phyloP scores from a whole-genome alignment of 1,140 invertebrate genomes.

The Brachionus koreanus region DNA sequence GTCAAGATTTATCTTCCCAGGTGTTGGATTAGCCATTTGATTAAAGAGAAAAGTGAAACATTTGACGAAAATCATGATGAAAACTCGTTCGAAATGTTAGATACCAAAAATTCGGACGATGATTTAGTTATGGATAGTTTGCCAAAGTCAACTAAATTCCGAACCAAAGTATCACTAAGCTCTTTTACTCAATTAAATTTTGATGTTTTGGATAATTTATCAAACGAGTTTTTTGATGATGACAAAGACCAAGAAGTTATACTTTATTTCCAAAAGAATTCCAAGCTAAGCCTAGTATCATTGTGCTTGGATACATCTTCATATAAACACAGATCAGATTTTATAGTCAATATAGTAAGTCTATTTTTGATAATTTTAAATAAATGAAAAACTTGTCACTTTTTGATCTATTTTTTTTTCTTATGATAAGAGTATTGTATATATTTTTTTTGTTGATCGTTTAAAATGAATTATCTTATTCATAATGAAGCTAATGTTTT shows the following conservation, averaged over 20 bases:
- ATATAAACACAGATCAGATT: background rate
- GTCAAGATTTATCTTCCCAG: background rate
- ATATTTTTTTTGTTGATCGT: background rate
- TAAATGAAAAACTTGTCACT: background rate
- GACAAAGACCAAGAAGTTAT: background rate
- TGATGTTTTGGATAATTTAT: background rate
- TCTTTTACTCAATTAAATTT: background rate
- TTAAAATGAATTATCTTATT: background rate
- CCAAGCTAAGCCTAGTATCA: background rate
- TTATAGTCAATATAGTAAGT: constrained; percentile 13
- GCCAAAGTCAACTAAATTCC: constrained; percentile 4
- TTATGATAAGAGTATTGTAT: background rate
- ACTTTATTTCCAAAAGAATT: constrained; percentile 30
- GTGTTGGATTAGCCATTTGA: background rate
- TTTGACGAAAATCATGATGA: background rate
- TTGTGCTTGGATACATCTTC: background rate
- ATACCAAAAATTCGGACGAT: background rate
- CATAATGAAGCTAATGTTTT: background rate
- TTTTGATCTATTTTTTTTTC: background rate
- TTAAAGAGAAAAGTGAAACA: background rate
- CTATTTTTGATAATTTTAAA: background rate
- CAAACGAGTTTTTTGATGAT: background rate
- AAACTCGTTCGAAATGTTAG: background rate
- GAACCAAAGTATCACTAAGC: background rate
- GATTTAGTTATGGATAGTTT: constrained; percentile 29